phyloP scores from a whole-genome alignment of 2,888 invertebrate species.

The Copidosoma aretas region DNA sequence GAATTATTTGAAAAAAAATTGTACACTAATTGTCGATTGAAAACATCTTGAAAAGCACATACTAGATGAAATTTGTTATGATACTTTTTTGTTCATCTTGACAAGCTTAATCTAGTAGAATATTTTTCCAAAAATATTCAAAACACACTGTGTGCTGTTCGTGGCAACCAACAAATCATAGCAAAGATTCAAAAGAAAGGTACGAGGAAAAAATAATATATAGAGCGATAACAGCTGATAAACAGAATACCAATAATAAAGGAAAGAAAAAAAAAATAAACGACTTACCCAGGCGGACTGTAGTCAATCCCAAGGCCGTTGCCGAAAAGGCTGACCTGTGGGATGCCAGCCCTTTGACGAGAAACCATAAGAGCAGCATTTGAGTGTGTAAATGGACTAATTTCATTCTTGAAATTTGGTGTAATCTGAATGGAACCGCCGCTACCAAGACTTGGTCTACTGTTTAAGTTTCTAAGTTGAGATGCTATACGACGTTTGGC shows the following conservation, averaged over 20 bases:
- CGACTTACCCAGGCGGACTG: constrained; percentile 58
- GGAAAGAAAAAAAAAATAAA: neutral
- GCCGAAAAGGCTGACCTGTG: constrained; percentile 73
- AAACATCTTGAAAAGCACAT: no score
- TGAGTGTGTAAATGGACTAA: constrained; percentile 17
- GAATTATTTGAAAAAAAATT: no score
- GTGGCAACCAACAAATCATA: no score
- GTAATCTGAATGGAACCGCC: constrained; percentile 34
- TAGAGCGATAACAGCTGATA: neutral
- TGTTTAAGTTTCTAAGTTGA: neutral
- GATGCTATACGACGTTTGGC: constrained; percentile 64
- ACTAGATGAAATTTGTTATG: no score
- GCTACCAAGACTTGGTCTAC: neutral
- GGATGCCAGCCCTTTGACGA: constrained; percentile 64
- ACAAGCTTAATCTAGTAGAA: no score
- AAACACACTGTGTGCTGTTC: constrained; percentile 8
- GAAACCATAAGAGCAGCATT: constrained; percentile 43
- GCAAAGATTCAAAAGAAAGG: no score
- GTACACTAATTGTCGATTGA: no score
- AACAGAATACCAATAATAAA: neutral
- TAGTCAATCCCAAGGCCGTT: constrained; percentile 72
- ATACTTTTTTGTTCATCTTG: no score
- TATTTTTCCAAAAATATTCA: constrained; percentile 5
- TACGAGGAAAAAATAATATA: neutral
- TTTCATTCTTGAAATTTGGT: constrained; percentile 46